Evolutionary conservation across 2,888 invertebrate species (phyloP), one percentile per base, ranked within the genome.

Genomic region (Ceramica pisi): DNA sequence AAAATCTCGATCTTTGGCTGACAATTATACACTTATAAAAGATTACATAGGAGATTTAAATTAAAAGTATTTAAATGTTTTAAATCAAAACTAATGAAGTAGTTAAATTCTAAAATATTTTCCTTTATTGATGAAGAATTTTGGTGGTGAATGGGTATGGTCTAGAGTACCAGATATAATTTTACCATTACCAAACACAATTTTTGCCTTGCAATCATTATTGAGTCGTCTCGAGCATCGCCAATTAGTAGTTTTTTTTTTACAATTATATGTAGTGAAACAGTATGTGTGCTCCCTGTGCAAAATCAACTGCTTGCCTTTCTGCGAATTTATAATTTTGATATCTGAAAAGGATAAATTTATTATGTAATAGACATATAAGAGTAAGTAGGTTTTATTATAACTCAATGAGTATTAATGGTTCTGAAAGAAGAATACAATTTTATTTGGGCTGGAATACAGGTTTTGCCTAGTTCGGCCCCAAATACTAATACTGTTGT

Each of bases 81-180:
- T n/a, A n/a, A n/a, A n/a, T n/a, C n/a, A n/a, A n/a, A n/a, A n/a
- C n/a, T n/a, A n/a, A n/a, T n/a, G n/a, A n/a, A n/a, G 4, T 41
- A 41, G 21, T 35, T 21, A 10, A 31, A 50, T 1, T 51, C 53
- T 63, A 19, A n/a, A n/a, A 64, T 64, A 64, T 1, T 9, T 19
- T 19, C 46, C 66, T 6, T 62, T 23, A 8, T 0, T 16, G 1
- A 61, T 16, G 0, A n/a, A 19, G 23, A 44, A 63, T 35, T 41
- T 46, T 2, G 72, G 56, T 1, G 75, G 44, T 16, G 35, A 48
- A 57, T 76, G 70, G 6, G 2, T 74, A n/a, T 76, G 69, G 0
- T 41, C n/a, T 2, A 16, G 5, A 8, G 19, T 21, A 3, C 61
- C n/a, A 8, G 41, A 41, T 44, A 41, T 10, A n/a, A 76, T 69